These are phyloP conservation scores for Sander lucioperca DNA, from an alignment of 2,113 vertebrate genomes.

Conservation along the genomic window DNA sequence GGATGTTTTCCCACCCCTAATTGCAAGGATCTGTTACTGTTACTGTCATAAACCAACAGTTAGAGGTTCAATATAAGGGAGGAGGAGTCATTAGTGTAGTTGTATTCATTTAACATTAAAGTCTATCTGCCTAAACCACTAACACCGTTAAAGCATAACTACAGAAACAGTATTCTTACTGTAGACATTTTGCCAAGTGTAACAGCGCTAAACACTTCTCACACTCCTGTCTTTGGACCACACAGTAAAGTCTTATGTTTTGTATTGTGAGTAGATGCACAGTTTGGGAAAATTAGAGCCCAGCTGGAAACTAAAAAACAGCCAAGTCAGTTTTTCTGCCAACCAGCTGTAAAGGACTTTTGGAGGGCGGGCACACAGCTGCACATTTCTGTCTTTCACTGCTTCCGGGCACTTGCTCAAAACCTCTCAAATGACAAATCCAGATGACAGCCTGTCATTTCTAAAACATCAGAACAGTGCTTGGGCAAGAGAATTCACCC, in stretches of 20 bases:
- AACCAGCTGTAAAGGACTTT: slow-evolving; percentile 58
- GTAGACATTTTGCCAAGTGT: background rate
- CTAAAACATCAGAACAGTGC: slow-evolving; percentile 5
- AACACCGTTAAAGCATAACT: background rate
- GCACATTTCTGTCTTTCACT: slow-evolving; percentile 44
- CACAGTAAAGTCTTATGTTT: background rate
- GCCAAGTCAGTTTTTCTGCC: slow-evolving; percentile 18
- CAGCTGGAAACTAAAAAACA: slow-evolving; percentile 35
- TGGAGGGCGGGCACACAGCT: slow-evolving; percentile 62
- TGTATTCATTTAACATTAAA: background rate
- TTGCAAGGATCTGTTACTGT: background rate
- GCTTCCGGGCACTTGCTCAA: slow-evolving; percentile 35
- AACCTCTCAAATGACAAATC: slow-evolving; percentile 43
- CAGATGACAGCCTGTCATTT: slow-evolving; percentile 33
- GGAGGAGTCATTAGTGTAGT: background rate
- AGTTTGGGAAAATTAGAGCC: slow-evolving; percentile 38
- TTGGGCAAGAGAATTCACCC: background rate
- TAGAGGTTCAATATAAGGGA: background rate
- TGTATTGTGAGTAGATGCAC: background rate
- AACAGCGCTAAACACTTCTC: background rate
- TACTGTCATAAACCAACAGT: background rate
- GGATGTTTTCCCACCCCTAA: too few relatives aligned
- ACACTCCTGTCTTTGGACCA: background rate
- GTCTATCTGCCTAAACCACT: background rate
- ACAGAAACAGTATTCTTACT: background rate